Conservation (phyloP, 1,140 invertebrate genomes). For the Arion vulgaris region DNA sequence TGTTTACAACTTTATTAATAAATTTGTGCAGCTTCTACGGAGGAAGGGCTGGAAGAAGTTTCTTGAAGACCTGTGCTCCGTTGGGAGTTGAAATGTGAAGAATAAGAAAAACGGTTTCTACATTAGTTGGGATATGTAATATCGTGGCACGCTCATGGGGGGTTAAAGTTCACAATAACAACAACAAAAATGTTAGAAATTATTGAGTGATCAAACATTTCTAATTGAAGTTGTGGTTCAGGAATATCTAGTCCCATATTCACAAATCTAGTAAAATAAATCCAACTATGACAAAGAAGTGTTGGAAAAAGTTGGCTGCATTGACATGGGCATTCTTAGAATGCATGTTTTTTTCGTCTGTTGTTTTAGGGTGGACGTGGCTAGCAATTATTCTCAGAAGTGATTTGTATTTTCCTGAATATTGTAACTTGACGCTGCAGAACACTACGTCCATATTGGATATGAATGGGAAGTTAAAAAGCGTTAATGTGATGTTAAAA, state of each 20-base stretch:
- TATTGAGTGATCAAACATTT: not conserved
- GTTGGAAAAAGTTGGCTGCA: slow-evolving; percentile 36
- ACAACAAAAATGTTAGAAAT: not conserved
- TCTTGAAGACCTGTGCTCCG: too few species aligned
- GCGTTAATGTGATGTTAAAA: not conserved
- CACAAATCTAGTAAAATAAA: not conserved
- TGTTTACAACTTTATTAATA: too few species aligned
- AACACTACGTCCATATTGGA: not conserved
- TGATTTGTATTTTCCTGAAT: slow-evolving; percentile 51
- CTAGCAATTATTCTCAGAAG: slow-evolving; percentile 47
- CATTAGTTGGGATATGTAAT: too few species aligned
- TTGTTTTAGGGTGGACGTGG: slow-evolving; percentile 62
- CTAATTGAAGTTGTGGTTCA: not conserved
- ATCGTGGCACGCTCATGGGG: too few species aligned
- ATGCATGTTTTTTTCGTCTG: slow-evolving; percentile 59
- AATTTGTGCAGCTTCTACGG: too few species aligned
- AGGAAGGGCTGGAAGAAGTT: too few species aligned
- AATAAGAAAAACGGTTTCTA: too few species aligned
- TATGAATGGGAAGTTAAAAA: not conserved
- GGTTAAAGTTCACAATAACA: not conserved
- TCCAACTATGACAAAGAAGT: slow-evolving; percentile 31
- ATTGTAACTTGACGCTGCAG: slow-evolving; percentile 50
- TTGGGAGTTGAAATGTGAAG: too few species aligned
- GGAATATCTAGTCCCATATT: too few species aligned
- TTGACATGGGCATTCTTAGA: slow-evolving; percentile 58